Evolutionary conservation across 2,797 vertebrate genomes (phyloP).

Genomic region (Megalops cyprinoides): DNA sequence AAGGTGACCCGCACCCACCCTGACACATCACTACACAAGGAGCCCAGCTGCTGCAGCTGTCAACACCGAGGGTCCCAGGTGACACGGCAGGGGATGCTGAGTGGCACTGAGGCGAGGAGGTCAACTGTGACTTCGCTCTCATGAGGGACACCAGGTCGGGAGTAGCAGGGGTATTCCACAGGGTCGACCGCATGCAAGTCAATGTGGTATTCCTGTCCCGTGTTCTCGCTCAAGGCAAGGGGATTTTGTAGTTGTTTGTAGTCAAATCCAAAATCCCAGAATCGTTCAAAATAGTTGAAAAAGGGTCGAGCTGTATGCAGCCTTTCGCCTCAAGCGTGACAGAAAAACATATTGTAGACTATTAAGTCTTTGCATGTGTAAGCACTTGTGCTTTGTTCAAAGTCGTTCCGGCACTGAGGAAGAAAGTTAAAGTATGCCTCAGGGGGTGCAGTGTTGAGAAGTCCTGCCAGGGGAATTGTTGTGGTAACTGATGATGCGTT

Average conservation of each 20-base stretch:
- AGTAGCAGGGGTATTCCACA: not conserved
- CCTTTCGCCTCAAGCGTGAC: slow-evolving; percentile 10
- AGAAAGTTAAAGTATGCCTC: slow-evolving; percentile 14
- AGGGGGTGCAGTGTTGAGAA: slow-evolving; percentile 16
- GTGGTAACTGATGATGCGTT: slow-evolving; percentile 13
- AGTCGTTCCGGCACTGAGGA: slow-evolving; percentile 30
- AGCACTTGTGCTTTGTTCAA: slow-evolving; percentile 30
- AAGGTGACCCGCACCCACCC: slow-evolving; percentile 38
- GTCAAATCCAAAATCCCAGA: not conserved
- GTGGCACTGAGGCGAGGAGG: not conserved
- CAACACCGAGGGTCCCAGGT: slow-evolving; percentile 42
- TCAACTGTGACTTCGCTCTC: not conserved
- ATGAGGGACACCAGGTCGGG: not conserved
- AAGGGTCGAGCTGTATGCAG: slow-evolving; percentile 1
- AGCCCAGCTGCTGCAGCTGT: slow-evolving; percentile 41
- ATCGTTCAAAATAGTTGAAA: not conserved
- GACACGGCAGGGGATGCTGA: slow-evolving; percentile 25
- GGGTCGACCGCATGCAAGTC: not conserved
- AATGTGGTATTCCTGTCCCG: not conserved
- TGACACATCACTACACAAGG: slow-evolving; percentile 45
- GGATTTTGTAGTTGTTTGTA: slow-evolving; percentile 1
- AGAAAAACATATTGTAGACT: slow-evolving; percentile 27
- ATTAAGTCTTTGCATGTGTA: slow-evolving; percentile 34
- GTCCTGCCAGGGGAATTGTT: slow-evolving; percentile 10
- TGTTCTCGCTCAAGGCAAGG: not conserved